phyloP scores from a whole-genome alignment of 2,888 invertebrate genomes.

The Dolichopus griseipennis region DNA sequence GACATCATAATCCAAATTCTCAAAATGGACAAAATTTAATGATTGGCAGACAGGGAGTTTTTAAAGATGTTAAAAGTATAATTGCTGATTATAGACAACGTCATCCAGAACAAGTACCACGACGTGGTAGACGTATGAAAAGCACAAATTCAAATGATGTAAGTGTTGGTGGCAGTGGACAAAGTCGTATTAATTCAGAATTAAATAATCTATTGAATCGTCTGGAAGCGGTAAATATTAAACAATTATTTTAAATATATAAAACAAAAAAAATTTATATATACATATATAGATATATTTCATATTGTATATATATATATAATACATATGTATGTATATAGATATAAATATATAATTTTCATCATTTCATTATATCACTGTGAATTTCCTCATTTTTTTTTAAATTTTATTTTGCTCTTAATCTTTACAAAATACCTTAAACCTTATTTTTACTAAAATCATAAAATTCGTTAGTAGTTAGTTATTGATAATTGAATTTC shows the following conservation, averaged over 20 bases:
- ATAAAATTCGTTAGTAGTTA: too few relatives aligned
- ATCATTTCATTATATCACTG: too few relatives aligned
- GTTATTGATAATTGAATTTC: too few relatives aligned
- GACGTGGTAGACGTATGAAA: constrained; percentile 57
- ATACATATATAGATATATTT: neutral
- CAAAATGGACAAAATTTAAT: constrained; percentile 22
- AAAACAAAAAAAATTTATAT: neutral
- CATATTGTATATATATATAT: neutral
- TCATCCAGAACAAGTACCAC: constrained; percentile 64
- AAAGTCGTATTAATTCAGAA: neutral
- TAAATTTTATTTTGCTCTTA: too few relatives aligned
- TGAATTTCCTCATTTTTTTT: too few relatives aligned
- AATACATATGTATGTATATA: too few relatives aligned
- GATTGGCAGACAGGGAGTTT: constrained; percentile 62
- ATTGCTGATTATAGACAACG: constrained; percentile 71
- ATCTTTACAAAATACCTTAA: too few relatives aligned
- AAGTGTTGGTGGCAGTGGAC: neutral
- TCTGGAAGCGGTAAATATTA: neutral
- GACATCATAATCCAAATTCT: constrained; percentile 23
- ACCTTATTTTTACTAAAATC: too few relatives aligned
- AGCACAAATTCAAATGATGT: constrained; percentile 16
- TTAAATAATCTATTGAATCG: constrained; percentile 3
- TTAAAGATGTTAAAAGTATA: constrained; percentile 73
- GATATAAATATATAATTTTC: too few relatives aligned
- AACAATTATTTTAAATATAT: neutral